Base-by-base conservation (phyloP, 2,113 vertebrate genomes). In the Hemichromis elongatus region DNA sequence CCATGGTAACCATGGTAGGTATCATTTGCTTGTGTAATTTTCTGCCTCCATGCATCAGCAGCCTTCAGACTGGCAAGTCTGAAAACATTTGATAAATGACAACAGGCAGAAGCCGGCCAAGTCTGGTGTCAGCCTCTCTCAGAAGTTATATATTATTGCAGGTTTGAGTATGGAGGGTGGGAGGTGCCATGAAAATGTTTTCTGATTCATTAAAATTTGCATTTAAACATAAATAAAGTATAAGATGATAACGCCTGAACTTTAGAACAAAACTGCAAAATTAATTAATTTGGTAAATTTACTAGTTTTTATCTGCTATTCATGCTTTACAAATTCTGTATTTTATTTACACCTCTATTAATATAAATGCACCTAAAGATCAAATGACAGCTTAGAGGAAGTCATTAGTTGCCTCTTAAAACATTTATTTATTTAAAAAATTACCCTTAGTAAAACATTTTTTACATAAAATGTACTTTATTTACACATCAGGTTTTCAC, bases 1-100 rank as follows among this genome's bases (percentile, higher is more conserved):
- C 68, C 19, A 75, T 83, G 91, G 93, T 66, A 66, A 63, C 19
- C 33, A 63, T 37, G 59, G 61, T 94, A 84, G 1, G 92, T 90
- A 55, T 57, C 28, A 3, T 85, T 79, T 81, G 16, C 53, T 63
- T 68, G 28, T 45, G 4, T 54, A 19, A n/a, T 77, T 77, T 47
- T n/a, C 40, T 26, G 33, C 18, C 11, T 66, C 18, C 56, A 14
- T 61, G 10, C 30, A 40, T 79, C 5, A 78, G 56, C 54, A 84
- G 37, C 59, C 42, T 40, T 24, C 6, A 66, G 24, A 47, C 1
- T 47, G 79, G 80, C 86, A 55, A 9, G 18, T 47, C 2, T 40
- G 81, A 18, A 59, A 40, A 55, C 28, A 40, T 80, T 13, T 81
- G 82, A 89, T 52, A 85, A 83, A 85, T 63, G 66, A 19, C 18